These are phyloP conservation scores for Daubentonia madagascariensis DNA, from an alignment of 2,113 vertebrate genomes.

Conservation along the genomic window DNA sequence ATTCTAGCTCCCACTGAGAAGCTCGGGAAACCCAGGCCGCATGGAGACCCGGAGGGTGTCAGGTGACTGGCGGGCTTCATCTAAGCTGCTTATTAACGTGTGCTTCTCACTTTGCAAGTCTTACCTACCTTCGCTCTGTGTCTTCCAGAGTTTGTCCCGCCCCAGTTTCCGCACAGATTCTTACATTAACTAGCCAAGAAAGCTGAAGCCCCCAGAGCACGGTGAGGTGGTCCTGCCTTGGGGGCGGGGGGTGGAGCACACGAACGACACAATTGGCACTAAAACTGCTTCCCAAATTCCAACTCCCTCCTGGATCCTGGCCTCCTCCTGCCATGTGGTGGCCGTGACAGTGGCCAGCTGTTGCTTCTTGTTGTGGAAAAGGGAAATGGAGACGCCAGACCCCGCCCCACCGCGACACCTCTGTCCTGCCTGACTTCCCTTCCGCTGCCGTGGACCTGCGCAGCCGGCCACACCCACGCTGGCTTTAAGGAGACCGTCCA, in stretches of 20 bases:
- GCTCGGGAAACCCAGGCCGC: neutral
- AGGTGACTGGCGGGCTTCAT: accelerated
- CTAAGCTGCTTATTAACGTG: accelerated
- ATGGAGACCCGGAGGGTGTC: accelerated
- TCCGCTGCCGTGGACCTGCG: accelerated
- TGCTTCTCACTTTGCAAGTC: neutral
- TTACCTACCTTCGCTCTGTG: accelerated
- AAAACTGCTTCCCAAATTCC: neutral
- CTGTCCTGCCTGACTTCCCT: accelerated
- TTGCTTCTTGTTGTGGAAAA: neutral
- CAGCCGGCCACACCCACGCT: accelerated
- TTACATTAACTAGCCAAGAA: neutral
- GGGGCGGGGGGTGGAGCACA: accelerated
- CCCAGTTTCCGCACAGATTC: accelerated
- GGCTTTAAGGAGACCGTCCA: accelerated
- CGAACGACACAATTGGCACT: too few relatives aligned
- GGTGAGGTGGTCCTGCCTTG: accelerated
- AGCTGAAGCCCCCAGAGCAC: too few relatives aligned
- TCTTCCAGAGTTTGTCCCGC: too few relatives aligned
- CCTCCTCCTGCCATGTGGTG: accelerated
- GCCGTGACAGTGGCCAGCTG: accelerated
- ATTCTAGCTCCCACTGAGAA: neutral
- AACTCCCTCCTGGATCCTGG: neutral
- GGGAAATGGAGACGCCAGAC: accelerated
- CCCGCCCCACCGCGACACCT: accelerated